Conservation (phyloP, 2,888 invertebrate species). For the Ochropacha duplaris region DNA sequence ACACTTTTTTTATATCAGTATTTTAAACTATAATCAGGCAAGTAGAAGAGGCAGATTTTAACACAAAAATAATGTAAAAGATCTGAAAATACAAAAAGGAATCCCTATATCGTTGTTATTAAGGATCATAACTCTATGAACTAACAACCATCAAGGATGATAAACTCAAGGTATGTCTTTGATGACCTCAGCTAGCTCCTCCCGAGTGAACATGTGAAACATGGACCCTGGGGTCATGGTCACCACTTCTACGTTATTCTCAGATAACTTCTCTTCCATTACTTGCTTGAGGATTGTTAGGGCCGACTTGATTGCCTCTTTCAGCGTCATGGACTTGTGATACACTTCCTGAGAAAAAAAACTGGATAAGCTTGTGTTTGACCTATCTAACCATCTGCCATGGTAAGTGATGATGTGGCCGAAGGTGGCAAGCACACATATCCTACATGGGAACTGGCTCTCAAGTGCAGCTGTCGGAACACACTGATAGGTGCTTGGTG, state of each 20-base stretch:
- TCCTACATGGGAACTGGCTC: too few relatives aligned
- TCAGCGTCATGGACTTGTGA: constrained; percentile 94
- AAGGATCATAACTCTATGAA: neutral
- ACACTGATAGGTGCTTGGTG: too few relatives aligned
- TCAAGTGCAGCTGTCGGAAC: too few relatives aligned
- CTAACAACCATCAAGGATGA: constrained; percentile 18
- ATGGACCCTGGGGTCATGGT: constrained; percentile 92
- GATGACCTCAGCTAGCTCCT: constrained; percentile 95
- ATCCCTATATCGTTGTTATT: neutral
- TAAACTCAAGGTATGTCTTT: constrained; percentile 85
- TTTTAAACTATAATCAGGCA: too few relatives aligned
- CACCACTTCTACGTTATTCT: constrained; percentile 98
- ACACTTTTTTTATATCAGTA: too few relatives aligned
- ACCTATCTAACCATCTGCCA: too few relatives aligned
- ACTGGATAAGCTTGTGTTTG: too few relatives aligned
- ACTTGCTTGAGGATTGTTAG: constrained; percentile 98
- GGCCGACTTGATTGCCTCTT: constrained; percentile 95
- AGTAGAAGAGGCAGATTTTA: too few relatives aligned
- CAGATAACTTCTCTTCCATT: constrained; percentile 99
- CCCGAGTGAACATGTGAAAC: constrained; percentile 95
- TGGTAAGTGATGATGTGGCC: too few relatives aligned
- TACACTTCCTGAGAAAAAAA: constrained; percentile 83
- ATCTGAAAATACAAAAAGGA: neutral
- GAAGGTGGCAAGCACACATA: too few relatives aligned
- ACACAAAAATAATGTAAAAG: too few relatives aligned